Evolutionary conservation across 1,140 invertebrate species (phyloP), one percentile per base, ranked within the genome.

Genomic region (Bombus superbus): DNA sequence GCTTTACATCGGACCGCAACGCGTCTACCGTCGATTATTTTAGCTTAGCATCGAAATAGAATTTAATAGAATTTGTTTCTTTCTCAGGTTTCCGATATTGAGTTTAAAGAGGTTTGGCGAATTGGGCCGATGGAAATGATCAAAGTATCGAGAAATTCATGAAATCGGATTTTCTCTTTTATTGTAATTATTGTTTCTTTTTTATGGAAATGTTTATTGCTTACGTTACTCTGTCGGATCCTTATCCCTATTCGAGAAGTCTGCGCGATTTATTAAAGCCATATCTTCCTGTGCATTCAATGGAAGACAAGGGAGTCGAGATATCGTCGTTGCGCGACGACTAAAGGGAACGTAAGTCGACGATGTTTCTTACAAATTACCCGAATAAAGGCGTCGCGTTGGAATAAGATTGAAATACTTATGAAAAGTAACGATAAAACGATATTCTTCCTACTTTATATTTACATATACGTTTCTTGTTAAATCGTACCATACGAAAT

Each of bases 241-340:
- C 38, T 84, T 84, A 78, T 78, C 47, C 64, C 74, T 53, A 22
- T 22, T 59, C 38, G 66, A 35, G 47, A 40, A 42, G 75, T 40
- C 47, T 59, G 62, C 66, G 75, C 59, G 82, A 84, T 75, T 78
- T 71, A 84, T 79, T 66, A 71, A 82, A 75, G 72, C 79, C 84
- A 59, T 81, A 82, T 86, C 71, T 78, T 35, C 35, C 47, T 53
- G 77, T 35, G 68, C 83, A 35, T 77, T 74, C 81, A 77, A 74
- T 83, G 73, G 59, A 74, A 71, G 32, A 77, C 81, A 38, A 28
- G 44, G 32, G 25, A 59, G 40, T 66, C 57, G 15, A 71, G 47
- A 81, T 73, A 81, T 71, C 44, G 68, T 73, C 18, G 68, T 78
- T 78, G 47, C 40, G 32, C 57, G 38, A 40, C 40, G 32, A 79